Evolutionary conservation across 2,888 invertebrate genomes (phyloP), one percentile per base, ranked within the genome.

Genomic region (Notodonta dromedarius): DNA sequence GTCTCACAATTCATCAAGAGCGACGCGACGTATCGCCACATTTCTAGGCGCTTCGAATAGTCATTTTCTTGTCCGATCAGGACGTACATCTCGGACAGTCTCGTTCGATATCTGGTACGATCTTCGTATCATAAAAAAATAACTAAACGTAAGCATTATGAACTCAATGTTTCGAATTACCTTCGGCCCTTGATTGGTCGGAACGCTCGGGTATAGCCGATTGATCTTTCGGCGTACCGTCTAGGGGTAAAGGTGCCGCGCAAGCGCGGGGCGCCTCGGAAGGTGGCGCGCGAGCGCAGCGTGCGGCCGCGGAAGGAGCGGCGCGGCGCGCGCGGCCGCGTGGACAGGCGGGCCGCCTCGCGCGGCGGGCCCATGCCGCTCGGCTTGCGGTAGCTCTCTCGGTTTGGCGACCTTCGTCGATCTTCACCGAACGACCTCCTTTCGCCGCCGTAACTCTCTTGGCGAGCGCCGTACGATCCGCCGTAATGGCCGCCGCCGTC

Each of bases 401-500:
- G 87, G 74, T 88, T 86, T 70, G 94, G 94, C 76, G 94, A 95
- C 71, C 94, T 94, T 74, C 94, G 88, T 67, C 94, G 88, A 69
- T 95, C 94, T 71, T 94, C 91, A 78, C 89, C 89, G 79, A 91
- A 93, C 73, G 92, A 89, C 77, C 94, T 85, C 76, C 94, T 85
- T 80, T 93, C 94, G 82, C 90, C 81, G 81, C 86, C 80, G 83
- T 94, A 94, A 85, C 90, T 89, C 66, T 95, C 95, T 89, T 94
- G 95, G 78, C 95, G 94, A 83, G 94, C 85, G 84, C 91, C 84
- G 83, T 93, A 92, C 71, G 93, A 93, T 78, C 92, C 91, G 82
- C 94, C 93, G 86, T 94, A 94, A 86, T 94, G 94, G 73, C 94
- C 91, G 82, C 93, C 92, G 82, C 92, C 93, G 78, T 94, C 94